Base-by-base conservation (phyloP, 2,797 vertebrate genomes). In the Podargus strigoides region DNA sequence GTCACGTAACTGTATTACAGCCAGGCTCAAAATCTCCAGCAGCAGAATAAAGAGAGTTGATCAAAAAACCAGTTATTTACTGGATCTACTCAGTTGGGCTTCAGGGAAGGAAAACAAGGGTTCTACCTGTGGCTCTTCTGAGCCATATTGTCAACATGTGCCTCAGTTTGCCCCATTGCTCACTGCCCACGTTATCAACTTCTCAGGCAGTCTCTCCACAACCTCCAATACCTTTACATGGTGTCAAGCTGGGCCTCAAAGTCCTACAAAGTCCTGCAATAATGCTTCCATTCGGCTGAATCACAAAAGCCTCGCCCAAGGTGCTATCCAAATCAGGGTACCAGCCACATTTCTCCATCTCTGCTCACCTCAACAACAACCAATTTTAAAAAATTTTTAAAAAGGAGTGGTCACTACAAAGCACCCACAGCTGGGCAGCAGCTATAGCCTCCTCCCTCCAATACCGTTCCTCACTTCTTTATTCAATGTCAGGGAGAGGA, bases 1-100 rank as follows among this genome's bases (percentile, higher is more conserved):
- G 41, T 5, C 4, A 4, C 0, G 0, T 32, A 59, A 53, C 55
- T 34, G 8, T 2, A 2, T 34, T 47, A 69, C 15, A 58, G 42
- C 11, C 62, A 66, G 1, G 0, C 26, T 79, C 55, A 50, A 39
- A 42, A 46, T 8, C 21, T 44, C 36, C 76, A 89, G 21, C n/a
- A 76, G 17, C 1, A 73, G 14, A 67, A 41, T 21, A 47, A 69
- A 64, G 27, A 68, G 11, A 67, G 8, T 34, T 58, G 3, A 74
- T 37, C 26, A 90, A 92, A 81, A 36, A 4, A 37, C 75, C 50
- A 39, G 16, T 67, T 73, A 53, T 73, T 91, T 82, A 62, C 12
- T 34, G 22, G 17, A 59, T 81, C 84, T 82, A 78, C 56, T 81
- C 15, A 19, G 14, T 0, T 39, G 7, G 22, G 18, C 46, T 67